Evolutionary conservation across 1,140 invertebrate species (phyloP).

Genomic region (Olivierus martensii): DNA sequence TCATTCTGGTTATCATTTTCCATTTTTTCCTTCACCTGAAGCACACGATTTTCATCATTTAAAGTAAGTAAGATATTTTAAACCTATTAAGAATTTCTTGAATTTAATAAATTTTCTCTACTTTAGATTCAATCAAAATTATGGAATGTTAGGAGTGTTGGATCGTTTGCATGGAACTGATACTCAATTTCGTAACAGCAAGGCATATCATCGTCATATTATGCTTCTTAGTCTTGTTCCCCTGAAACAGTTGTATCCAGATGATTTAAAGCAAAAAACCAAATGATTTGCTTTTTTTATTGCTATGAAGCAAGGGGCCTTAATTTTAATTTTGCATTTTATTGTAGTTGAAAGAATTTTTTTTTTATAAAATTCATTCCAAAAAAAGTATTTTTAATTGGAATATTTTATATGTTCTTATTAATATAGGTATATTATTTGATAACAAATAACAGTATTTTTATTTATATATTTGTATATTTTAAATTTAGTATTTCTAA

Average conservation of each 20-base stretch:
- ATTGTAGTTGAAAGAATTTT: no score
- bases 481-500: no score
- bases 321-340: no score
- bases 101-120: not conserved
- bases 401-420: no score
- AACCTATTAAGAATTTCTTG: not conserved
- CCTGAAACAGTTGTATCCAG: slow-evolving; percentile 55
- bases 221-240: slow-evolving; percentile 67
- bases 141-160: slow-evolving; percentile 65
- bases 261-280: slow-evolving; percentile 23
- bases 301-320: no score
- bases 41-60: slow-evolving; percentile 82
- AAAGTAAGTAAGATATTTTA: slow-evolving; percentile 43
- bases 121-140: slow-evolving; percentile 68
- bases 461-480: no score
- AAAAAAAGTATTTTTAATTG: no score
- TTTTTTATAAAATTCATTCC: no score
- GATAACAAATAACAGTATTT: no score
- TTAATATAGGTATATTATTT: no score
- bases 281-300: no score
- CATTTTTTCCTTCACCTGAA: slow-evolving; percentile 77
- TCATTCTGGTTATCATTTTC: slow-evolving; percentile 78
- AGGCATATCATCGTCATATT: slow-evolving; percentile 56
- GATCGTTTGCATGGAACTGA: slow-evolving; percentile 78
- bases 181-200: slow-evolving; percentile 53